Conservation (phyloP, 2,113 vertebrate genomes). For the Caretta caretta region DNA sequence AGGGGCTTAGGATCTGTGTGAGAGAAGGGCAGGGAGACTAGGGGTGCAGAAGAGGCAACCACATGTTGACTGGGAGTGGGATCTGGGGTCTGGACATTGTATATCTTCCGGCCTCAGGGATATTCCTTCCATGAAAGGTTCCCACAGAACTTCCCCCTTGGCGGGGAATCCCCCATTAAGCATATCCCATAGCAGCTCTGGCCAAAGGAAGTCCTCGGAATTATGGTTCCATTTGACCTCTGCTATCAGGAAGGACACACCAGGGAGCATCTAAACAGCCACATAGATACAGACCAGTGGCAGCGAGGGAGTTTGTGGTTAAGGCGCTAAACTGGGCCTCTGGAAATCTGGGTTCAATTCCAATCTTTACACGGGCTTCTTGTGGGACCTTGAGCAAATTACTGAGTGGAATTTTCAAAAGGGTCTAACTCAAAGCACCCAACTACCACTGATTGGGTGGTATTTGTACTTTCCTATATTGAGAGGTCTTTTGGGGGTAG, state of each 20-base stretch:
- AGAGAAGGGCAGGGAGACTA: background rate
- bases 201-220: accelerated
- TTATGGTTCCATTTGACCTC: accelerated
- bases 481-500: background rate
- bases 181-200: no score
- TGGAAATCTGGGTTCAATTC: background rate
- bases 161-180: background rate
- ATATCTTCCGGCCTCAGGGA: background rate
- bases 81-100: background rate
- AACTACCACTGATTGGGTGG: background rate
- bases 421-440: background rate
- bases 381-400: background rate
- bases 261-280: accelerated
- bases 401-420: background rate
- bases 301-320: accelerated
- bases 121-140: background rate
- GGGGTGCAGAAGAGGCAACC: background rate
- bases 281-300: background rate
- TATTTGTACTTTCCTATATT: background rate
- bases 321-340: background rate
- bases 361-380: background rate
- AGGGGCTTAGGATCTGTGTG: background rate
- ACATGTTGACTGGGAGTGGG: background rate
- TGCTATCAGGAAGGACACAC: background rate
- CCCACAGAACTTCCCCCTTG: background rate